Conservation (phyloP, 1,140 invertebrate genomes). For the Oncopodura yosiiana region DNA sequence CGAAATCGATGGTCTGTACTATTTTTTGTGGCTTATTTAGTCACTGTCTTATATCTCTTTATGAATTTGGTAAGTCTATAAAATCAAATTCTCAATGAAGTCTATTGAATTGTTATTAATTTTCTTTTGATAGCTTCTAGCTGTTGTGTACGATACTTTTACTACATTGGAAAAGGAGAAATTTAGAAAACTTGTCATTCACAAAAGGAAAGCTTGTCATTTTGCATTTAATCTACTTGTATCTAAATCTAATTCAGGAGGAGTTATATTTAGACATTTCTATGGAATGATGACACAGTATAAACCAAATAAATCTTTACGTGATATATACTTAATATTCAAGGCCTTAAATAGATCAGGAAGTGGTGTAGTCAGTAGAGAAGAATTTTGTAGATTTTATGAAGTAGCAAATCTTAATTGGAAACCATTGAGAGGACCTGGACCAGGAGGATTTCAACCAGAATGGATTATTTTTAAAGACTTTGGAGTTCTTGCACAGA, state of each 20-base stretch:
- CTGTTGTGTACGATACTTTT: constrained; percentile 84
- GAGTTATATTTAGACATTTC: constrained; percentile 66
- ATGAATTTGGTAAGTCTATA: constrained; percentile 70
- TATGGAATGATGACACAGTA: constrained; percentile 45
- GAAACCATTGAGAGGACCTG: constrained; percentile 47
- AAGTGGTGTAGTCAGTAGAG: constrained; percentile 53
- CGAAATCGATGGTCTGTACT: constrained; percentile 68
- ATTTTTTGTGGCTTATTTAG: constrained; percentile 78
- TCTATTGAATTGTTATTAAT: not conserved
- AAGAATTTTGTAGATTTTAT: constrained; percentile 71
- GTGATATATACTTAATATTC: constrained; percentile 71
- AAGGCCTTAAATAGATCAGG: constrained; percentile 61
- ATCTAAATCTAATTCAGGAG: constrained; percentile 54
- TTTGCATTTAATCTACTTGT: constrained; percentile 70
- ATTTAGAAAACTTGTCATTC: constrained; percentile 70
- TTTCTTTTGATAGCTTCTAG: constrained; percentile 57
- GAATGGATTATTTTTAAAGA: constrained; percentile 26
- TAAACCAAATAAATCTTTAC: constrained; percentile 39
- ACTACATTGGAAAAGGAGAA: constrained; percentile 78
- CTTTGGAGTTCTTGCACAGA: constrained; percentile 11
- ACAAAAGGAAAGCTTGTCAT: constrained; percentile 71
- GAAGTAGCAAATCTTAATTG: constrained; percentile 62
- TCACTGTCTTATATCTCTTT: constrained; percentile 72
- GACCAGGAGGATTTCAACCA: constrained; percentile 9
- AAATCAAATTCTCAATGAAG: not conserved